Conservation (phyloP, 1,140 invertebrate genomes). For the Bathynomus jamesi region DNA sequence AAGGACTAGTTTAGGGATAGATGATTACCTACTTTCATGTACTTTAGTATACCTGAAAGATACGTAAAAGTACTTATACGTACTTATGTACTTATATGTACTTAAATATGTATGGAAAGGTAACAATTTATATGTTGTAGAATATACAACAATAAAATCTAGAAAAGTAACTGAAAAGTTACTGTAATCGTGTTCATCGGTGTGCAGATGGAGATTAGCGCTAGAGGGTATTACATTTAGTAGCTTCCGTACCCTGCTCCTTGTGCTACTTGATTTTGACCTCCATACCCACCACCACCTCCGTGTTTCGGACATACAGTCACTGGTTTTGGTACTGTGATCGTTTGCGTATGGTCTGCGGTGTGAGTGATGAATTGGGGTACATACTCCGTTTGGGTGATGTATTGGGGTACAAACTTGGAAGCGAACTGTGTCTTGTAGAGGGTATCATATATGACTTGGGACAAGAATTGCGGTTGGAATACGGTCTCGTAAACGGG, state of each 20-base stretch:
- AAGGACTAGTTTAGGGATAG: neutral
- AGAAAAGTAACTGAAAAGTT: neutral
- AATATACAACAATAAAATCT: neutral
- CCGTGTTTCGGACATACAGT: neutral
- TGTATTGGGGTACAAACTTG: neutral
- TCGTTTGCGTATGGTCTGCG: neutral
- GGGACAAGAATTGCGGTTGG: neutral
- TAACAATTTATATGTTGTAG: constrained; percentile 1
- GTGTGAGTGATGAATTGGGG: neutral
- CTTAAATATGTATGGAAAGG: neutral
- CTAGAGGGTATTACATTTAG: no score
- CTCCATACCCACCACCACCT: neutral
- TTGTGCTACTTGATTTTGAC: neutral
- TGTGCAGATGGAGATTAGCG: neutral
- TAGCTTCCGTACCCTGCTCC: neutral
- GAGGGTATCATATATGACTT: neutral
- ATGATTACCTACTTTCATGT: neutral
- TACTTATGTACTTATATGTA: constrained; percentile 6
- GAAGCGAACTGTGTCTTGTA: neutral
- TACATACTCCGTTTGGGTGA: neutral
- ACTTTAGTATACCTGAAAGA: neutral
- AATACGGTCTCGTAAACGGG: neutral
- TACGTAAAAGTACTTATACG: neutral
- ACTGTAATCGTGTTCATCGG: neutral
- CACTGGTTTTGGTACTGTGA: neutral